Conservation (phyloP, 2,888 invertebrate genomes). For the Tipula helvola region DNA sequence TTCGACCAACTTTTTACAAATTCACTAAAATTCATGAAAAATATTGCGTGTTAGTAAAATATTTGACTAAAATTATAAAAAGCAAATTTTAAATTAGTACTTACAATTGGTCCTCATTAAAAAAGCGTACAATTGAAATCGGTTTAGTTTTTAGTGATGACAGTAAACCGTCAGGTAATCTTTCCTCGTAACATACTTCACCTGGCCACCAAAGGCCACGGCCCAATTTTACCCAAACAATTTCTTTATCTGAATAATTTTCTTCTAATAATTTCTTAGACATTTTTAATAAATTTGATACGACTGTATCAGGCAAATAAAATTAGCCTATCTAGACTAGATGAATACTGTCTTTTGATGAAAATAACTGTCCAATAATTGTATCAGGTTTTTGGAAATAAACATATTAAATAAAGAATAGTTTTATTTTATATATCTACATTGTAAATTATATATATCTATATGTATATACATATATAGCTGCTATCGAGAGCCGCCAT, state of each 20-base stretch:
- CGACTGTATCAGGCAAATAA: background rate
- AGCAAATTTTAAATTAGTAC: conserved; percentile 26
- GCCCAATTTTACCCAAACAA: conserved; percentile 77
- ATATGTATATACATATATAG: too few species aligned
- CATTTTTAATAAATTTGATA: background rate
- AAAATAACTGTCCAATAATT: background rate
- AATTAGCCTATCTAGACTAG: background rate
- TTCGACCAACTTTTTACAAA: conserved; percentile 57
- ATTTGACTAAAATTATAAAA: background rate
- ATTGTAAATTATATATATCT: too few species aligned
- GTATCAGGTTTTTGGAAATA: background rate
- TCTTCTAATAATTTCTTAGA: background rate
- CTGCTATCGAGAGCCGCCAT: too few species aligned
- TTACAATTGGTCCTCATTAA: conserved; percentile 74
- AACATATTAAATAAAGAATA: background rate
- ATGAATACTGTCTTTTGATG: background rate
- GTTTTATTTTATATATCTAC: too few species aligned
- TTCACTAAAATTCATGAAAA: conserved; percentile 51
- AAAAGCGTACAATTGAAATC: conserved; percentile 74
- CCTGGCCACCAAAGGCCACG: conserved; percentile 76
- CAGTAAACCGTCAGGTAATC: conserved; percentile 54
- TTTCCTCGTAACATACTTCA: conserved; percentile 52
- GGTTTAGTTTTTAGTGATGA: conserved; percentile 54
- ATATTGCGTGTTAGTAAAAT: background rate
- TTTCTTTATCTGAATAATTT: conserved; percentile 54